These are phyloP conservation scores for Dendropsophus ebraccatus DNA, from an alignment of 2,113 vertebrate species.

Conservation along the genomic window DNA sequence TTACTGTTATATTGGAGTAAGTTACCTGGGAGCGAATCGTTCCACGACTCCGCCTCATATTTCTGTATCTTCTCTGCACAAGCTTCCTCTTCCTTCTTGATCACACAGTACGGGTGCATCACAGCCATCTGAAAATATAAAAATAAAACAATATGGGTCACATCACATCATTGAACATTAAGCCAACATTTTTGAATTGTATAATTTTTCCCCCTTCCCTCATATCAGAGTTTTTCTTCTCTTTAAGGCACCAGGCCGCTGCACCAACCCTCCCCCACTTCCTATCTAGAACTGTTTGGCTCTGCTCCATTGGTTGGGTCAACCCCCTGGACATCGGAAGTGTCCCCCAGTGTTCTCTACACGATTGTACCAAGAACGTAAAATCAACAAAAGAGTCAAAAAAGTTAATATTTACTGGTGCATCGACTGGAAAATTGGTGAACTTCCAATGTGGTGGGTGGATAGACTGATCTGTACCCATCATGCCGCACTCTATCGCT, in stretches of 20 bases:
- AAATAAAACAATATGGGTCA: neutral
- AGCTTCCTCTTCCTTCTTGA: slow-evolving; percentile 77
- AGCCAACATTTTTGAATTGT: neutral
- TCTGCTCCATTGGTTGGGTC: too few relatives aligned
- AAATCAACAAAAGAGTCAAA: neutral
- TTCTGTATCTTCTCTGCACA: slow-evolving; percentile 76
- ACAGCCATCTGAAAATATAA: slow-evolving; percentile 63
- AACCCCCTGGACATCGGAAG: too few relatives aligned
- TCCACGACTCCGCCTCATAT: slow-evolving; percentile 66
- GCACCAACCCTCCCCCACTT: neutral
- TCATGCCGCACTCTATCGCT: neutral
- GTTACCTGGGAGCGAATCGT: slow-evolving; percentile 74
- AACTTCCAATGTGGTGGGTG: neutral
- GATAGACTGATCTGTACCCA: neutral
- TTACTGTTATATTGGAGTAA: neutral
- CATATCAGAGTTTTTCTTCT: neutral
- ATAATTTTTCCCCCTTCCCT: too few relatives aligned
- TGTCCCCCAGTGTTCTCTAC: too few relatives aligned
- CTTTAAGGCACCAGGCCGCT: neutral
- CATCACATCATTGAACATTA: too few relatives aligned
- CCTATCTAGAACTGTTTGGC: too few relatives aligned
- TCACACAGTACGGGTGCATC: slow-evolving; percentile 77
- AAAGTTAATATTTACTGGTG: neutral
- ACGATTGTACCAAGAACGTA: too few relatives aligned
- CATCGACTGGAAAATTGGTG: neutral